phyloP scores from a whole-genome alignment of 2,888 invertebrate genomes.

The Muschampia plurimacula region DNA sequence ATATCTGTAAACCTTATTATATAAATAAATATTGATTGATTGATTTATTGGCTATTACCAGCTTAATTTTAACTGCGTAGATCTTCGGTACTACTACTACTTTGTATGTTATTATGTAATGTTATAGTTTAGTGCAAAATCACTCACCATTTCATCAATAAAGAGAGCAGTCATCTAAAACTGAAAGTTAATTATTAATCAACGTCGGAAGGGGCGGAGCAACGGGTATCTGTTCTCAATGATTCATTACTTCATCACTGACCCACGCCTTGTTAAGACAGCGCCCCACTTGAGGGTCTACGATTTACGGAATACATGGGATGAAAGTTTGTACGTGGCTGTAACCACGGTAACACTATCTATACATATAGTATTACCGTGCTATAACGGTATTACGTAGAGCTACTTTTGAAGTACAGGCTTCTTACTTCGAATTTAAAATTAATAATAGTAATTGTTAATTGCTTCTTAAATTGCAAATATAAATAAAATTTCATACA shows the following conservation, averaged over 20 bases:
- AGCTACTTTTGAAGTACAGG: too few relatives aligned
- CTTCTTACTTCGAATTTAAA: too few relatives aligned
- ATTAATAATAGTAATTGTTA: too few relatives aligned
- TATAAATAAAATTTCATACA: too few relatives aligned
- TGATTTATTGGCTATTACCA: too few relatives aligned
- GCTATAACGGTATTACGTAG: too few relatives aligned
- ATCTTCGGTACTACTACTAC: background rate
- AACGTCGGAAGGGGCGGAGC: slow-evolving; percentile 10
- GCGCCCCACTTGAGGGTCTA: slow-evolving; percentile 12
- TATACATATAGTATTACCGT: too few relatives aligned
- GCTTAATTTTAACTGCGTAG: too few relatives aligned
- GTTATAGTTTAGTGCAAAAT: background rate
- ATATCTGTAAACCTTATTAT: too few relatives aligned
- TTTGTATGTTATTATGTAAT: too few relatives aligned
- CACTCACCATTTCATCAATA: background rate
- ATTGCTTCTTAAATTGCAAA: too few relatives aligned
- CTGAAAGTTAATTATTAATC: slow-evolving; percentile 8
- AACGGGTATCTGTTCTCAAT: slow-evolving; percentile 21
- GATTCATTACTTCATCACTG: slow-evolving; percentile 39
- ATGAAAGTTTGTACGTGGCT: background rate
- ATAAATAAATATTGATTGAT: too few relatives aligned
- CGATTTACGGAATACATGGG: background rate
- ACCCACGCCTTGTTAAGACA: slow-evolving; percentile 27
- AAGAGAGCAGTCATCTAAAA: slow-evolving; percentile 5
- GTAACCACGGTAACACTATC: background rate